These are phyloP conservation scores for Rafetus swinhoei DNA, from an alignment of 2,113 vertebrate genomes.

Conservation along the genomic window DNA sequence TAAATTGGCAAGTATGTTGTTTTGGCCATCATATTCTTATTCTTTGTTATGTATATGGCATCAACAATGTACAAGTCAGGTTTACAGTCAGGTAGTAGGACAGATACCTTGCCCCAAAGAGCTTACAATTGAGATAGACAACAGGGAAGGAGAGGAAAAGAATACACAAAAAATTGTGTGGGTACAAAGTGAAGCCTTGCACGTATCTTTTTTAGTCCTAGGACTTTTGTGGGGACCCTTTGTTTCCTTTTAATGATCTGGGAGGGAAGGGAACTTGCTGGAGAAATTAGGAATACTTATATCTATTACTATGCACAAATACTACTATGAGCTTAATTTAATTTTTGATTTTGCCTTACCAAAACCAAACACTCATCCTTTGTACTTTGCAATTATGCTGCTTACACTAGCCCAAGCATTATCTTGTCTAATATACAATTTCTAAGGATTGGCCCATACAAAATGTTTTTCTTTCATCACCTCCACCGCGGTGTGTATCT, in stretches of 20 bases:
- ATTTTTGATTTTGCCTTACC: not conserved
- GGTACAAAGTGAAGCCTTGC: fast-evolving
- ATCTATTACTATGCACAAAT: too few relatives aligned
- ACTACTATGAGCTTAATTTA: not conserved
- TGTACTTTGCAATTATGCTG: not conserved
- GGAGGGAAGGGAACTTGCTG: not conserved
- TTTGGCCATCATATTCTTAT: conserved; percentile 23
- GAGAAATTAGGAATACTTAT: not conserved
- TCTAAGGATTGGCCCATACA: not conserved
- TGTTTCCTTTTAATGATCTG: not conserved
- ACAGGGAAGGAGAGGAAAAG: not conserved
- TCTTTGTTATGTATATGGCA: not conserved
- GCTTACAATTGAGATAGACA: not conserved
- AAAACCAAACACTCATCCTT: not conserved
- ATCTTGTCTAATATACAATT: conserved; percentile 1
- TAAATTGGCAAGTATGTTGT: conserved; percentile 9
- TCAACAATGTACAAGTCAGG: not conserved
- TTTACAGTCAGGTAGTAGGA: not conserved
- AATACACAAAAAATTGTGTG: not conserved
- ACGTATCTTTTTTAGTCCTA: not conserved
- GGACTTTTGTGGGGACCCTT: not conserved
- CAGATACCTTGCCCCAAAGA: not conserved
- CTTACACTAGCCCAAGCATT: conserved; percentile 2
- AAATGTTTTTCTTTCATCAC: conserved; percentile 17
- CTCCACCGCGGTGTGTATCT: not conserved